Conservation (phyloP, 1,140 invertebrate species). For the Acromyrmex charruanus region DNA sequence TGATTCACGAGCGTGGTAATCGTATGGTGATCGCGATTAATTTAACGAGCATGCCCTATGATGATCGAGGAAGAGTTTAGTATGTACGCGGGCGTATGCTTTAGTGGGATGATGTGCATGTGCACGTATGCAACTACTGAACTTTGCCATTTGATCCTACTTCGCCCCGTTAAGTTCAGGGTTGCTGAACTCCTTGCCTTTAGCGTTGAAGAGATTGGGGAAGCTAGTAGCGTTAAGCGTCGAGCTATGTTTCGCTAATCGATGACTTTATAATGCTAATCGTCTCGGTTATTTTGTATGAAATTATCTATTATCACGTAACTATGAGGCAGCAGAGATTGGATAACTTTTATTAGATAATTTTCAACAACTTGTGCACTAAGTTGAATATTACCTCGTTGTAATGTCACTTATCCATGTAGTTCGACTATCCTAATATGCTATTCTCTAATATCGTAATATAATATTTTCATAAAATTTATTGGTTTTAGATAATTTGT, state of each 20-base stretch:
- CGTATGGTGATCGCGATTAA: constrained; percentile 62
- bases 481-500: constrained; percentile 10
- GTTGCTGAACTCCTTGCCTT: constrained; percentile 56
- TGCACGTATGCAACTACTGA: constrained; percentile 42
- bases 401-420: background rate
- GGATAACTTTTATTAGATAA: constrained; percentile 3
- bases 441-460: background rate
- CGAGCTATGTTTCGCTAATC: constrained; percentile 38
- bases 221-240: constrained; percentile 25
- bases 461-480: background rate
- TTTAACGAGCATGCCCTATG: constrained; percentile 59
- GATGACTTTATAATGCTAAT: constrained; percentile 10
- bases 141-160: constrained; percentile 61
- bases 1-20: constrained; percentile 64
- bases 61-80: constrained; percentile 46
- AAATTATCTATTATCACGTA: constrained; percentile 28
- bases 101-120: constrained; percentile 1
- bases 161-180: constrained; percentile 48
- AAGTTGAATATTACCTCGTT: background rate
- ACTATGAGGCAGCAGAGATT: background rate
- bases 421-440: background rate
- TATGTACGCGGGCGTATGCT: constrained; percentile 9
- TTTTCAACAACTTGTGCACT: background rate
- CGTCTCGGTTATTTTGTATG: background rate
- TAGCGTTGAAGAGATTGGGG: constrained; percentile 19